phyloP scores from a whole-genome alignment of 2,113 vertebrate species.

The Illadopsis cleaveri region DNA sequence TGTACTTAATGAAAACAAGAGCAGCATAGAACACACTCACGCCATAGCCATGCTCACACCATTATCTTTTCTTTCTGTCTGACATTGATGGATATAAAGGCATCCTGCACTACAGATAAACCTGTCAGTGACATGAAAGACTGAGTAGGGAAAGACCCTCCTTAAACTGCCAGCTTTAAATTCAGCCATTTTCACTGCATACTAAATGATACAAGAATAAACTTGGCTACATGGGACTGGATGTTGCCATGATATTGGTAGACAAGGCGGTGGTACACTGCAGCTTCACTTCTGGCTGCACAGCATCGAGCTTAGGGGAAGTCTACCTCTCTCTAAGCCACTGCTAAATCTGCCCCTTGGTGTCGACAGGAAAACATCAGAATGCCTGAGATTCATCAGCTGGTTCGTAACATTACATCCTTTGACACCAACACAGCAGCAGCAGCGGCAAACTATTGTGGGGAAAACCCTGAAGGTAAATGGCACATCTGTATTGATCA shows the following conservation, averaged over 20 bases:
- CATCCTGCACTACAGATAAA: neutral
- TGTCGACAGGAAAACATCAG: neutral
- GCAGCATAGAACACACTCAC: neutral
- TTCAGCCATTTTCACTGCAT: neutral
- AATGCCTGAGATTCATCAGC: neutral
- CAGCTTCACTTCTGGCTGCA: neutral
- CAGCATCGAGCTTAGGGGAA: neutral
- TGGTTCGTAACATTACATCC: neutral
- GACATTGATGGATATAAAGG: neutral
- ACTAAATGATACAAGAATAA: neutral
- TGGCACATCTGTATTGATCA: conserved; percentile 38
- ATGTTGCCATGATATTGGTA: neutral
- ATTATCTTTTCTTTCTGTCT: neutral
- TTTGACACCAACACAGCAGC: neutral
- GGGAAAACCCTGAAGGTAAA: conserved; percentile 32
- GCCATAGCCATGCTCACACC: neutral
- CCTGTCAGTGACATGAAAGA: neutral
- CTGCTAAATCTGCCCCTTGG: neutral
- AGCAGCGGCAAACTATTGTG: neutral
- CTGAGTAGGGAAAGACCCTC: neutral
- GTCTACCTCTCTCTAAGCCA: neutral
- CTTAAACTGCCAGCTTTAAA: neutral
- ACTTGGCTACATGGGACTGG: neutral
- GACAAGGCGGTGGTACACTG: neutral
- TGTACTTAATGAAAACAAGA: neutral